phyloP scores from a whole-genome alignment of 2,113 vertebrate genomes.

The Vulpes lagopus region DNA sequence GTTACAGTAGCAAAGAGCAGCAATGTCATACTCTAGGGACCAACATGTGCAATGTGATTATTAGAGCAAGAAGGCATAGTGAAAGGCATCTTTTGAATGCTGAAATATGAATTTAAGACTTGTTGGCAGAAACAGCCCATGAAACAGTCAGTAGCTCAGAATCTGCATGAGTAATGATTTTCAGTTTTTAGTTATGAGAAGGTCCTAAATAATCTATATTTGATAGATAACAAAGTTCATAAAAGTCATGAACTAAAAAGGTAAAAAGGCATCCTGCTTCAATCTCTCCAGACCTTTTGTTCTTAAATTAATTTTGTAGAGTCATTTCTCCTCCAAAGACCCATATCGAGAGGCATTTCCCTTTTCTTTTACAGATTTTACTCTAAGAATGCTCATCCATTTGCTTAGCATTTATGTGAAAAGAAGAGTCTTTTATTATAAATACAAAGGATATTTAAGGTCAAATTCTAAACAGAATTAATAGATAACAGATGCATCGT shows the following conservation, averaged over 20 bases:
- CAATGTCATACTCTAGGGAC: neutral
- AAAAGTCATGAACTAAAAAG: neutral
- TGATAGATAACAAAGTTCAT: neutral
- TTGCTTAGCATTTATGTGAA: constrained; percentile 2
- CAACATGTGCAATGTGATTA: neutral
- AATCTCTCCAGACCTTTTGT: neutral
- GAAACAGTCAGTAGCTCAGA: neutral
- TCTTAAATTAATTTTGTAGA: neutral
- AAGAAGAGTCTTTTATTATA: constrained; percentile 1
- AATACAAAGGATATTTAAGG: neutral
- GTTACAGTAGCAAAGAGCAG: neutral
- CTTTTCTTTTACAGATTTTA: neutral
- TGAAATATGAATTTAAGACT: neutral
- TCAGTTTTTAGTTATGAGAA: neutral
- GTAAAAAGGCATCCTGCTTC: neutral
- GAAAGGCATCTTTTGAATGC: neutral
- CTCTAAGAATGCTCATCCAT: neutral
- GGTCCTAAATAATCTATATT: neutral
- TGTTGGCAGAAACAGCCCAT: neutral
- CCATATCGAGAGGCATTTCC: neutral
- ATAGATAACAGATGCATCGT: neutral
- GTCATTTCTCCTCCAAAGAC: neutral
- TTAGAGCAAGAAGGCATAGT: neutral
- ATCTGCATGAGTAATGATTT: neutral
- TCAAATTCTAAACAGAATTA: constrained; percentile 40